Evolutionary conservation across 2,888 invertebrate species (phyloP), one percentile per base, ranked within the genome.

Genomic region (Macropis europaea): DNA sequence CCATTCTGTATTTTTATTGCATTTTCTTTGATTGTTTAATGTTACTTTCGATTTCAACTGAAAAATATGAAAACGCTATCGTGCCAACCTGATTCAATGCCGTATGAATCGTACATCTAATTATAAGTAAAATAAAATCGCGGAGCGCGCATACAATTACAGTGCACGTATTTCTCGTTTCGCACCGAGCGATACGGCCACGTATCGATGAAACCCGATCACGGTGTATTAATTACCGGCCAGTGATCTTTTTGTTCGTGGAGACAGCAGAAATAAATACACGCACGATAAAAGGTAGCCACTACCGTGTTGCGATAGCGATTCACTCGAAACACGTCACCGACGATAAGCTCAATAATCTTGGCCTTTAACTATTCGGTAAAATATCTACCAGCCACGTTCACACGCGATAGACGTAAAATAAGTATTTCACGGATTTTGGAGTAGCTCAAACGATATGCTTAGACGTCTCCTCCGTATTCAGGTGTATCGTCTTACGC

Each of bases 211-310:
- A 73, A 74, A 81, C 68, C 40, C 59, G 72, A 81, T 72, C 70
- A 43, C 11, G 32, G 42, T 15, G 32, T 81, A 81, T 81, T 78
- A 79, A 81, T 81, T 81, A 79, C 81, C 43, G 45, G 50, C 19
- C 56, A 48, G 53, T 32, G 61, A 17, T 53, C 64, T 73, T 73
- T 60, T 66, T 64, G 30, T 67, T 67, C 54, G 13, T 3, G 36
- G 48, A 32, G 43, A 52, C 60, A 28, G 50, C 60, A 22, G 53
- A 38, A 53, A 62, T 45, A 76, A 70, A 63, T 69, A 75, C 52
- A 64, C 30, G 43, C 3, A 24, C 60, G 66, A 71, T 77, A 75
- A 74, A 62, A 54, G 28, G 24, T 42, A 47, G 52, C 38, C 52
- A 47, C 47, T 42, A 9, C 15, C 11, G 30, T 43, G 30, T 11